These are phyloP conservation scores for Sphenopsis melanotis DNA, from an alignment of 2,797 vertebrate genomes.

Conservation along the genomic window DNA sequence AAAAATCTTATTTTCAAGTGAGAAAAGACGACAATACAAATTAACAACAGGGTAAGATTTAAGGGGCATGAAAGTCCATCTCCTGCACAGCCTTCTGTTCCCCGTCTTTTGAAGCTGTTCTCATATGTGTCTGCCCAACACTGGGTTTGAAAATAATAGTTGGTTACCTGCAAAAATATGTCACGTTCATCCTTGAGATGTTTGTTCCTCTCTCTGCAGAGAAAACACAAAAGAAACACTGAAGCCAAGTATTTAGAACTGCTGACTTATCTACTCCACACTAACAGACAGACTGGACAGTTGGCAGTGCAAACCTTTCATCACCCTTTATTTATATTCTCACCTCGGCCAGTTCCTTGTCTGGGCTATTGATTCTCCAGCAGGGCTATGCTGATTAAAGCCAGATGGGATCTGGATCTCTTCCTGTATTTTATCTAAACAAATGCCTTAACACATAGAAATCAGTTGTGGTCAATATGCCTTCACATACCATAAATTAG, in stretches of 20 bases:
- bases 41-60: neutral
- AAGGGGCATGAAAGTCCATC: neutral
- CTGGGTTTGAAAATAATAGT: neutral
- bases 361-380: neutral
- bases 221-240: neutral
- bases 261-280: neutral
- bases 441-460: neutral
- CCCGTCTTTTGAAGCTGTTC: neutral
- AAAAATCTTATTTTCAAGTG: neutral
- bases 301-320: neutral
- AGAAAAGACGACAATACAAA: neutral
- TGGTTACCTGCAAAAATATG: slow-evolving; percentile 81
- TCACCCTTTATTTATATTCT: neutral
- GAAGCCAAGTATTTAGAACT: neutral
- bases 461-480: neutral
- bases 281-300: neutral
- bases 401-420: neutral
- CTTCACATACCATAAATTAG: neutral
- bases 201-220: slow-evolving; percentile 91
- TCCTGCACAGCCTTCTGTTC: neutral
- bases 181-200: slow-evolving; percentile 89
- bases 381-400: neutral
- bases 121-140: neutral
- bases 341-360: neutral
- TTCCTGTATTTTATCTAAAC: neutral